Conservation (phyloP, 2,888 invertebrate species). For the Drosophila prostipennis region DNA sequence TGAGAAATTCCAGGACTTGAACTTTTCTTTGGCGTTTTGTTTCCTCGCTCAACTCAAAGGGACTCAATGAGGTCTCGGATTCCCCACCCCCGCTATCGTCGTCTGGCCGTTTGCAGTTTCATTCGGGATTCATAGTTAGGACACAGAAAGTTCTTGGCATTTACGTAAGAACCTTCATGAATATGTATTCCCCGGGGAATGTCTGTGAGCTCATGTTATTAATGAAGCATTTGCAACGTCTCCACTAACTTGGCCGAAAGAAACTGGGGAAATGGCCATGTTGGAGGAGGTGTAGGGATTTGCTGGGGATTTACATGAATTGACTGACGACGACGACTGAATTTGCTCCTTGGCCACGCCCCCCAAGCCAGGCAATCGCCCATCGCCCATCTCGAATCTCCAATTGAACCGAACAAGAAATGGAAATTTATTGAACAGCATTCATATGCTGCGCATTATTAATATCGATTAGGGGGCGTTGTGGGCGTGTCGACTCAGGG, state of each 20-base stretch:
- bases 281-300: slow-evolving; percentile 52
- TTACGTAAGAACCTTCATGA: slow-evolving; percentile 39
- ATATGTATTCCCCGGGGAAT: slow-evolving; percentile 39
- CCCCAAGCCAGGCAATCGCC: not conserved
- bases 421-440: slow-evolving; percentile 68
- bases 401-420: slow-evolving; percentile 44
- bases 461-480: slow-evolving; percentile 68
- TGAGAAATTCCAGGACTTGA: slow-evolving; percentile 23
- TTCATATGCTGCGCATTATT: slow-evolving; percentile 73
- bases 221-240: slow-evolving; percentile 60
- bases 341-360: slow-evolving; percentile 8
- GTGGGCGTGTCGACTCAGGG: slow-evolving; percentile 5
- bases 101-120: slow-evolving; percentile 17
- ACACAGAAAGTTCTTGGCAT: slow-evolving; percentile 20
- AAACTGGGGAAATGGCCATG: slow-evolving; percentile 21
- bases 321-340: slow-evolving; percentile 47
- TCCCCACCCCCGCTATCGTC: slow-evolving; percentile 5
- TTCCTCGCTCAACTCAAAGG: slow-evolving; percentile 3
- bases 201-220: slow-evolving; percentile 52
- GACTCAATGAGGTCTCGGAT: not conserved
- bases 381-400: slow-evolving; percentile 6
- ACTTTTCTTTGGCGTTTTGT: slow-evolving; percentile 5
- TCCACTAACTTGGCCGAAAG: slow-evolving; percentile 59
- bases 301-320: slow-evolving; percentile 67
- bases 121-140: slow-evolving; percentile 33